phyloP scores from a whole-genome alignment of 2,797 vertebrate species.

The Jordanella pulchra region DNA sequence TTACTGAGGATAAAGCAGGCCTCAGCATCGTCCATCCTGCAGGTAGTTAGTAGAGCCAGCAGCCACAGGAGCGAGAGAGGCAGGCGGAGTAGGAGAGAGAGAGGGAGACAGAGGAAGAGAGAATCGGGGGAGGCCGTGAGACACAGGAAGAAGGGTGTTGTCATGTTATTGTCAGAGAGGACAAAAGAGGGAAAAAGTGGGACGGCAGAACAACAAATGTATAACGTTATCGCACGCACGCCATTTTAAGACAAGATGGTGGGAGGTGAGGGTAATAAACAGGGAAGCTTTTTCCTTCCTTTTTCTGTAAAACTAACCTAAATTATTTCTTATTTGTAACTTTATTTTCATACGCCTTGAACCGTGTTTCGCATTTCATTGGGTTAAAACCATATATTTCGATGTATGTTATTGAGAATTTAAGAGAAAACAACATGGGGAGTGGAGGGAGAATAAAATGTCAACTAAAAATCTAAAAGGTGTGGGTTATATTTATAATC shows the following conservation, averaged over 20 bases:
- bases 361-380: not conserved
- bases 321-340: constrained; percentile 35
- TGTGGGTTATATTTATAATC: not conserved
- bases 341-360: not conserved
- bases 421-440: not conserved
- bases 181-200: constrained; percentile 65
- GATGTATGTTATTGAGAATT: not conserved
- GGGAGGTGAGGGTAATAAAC: constrained; percentile 60
- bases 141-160: constrained; percentile 56
- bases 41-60: constrained; percentile 62
- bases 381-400: not conserved
- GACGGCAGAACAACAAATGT: constrained; percentile 68
- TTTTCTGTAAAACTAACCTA: constrained; percentile 34
- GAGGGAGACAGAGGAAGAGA: constrained; percentile 21
- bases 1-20: constrained; percentile 90
- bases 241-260: constrained; percentile 59
- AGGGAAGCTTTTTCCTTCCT: constrained; percentile 47
- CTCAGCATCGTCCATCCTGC: constrained; percentile 87
- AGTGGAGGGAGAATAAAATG: not conserved
- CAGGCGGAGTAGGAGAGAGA: constrained; percentile 16
- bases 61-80: constrained; percentile 39
- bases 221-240: constrained; percentile 65
- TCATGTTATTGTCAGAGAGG: constrained; percentile 65
- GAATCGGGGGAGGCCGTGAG: constrained; percentile 35
- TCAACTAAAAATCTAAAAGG: not conserved